Percentiles rank a stretch among this genome's conserved stretches.
Conservation (phyloP, 2,888 invertebrate genomes). For the Volucella bombylans region DNA sequence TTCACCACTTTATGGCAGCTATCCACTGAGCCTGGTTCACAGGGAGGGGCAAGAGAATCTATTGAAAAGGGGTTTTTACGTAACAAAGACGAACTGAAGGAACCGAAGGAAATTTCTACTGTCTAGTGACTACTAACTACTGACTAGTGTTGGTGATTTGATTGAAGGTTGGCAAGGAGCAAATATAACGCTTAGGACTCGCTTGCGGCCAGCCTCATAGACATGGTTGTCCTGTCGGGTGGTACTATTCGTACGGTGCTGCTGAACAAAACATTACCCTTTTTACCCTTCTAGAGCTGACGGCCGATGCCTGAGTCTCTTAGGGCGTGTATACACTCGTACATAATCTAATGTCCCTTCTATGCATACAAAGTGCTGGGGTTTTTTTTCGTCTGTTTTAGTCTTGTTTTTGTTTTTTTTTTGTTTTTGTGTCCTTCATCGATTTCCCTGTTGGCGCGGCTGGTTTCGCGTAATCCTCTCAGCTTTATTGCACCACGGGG, state of each 20-base stretch:
- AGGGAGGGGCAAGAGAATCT: too few relatives aligned
- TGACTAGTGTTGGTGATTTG: slow-evolving; percentile 51
- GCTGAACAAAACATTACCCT: slow-evolving; percentile 42
- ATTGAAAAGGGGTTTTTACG: too few relatives aligned
- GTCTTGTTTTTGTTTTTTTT: not conserved
- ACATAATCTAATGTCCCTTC: too few relatives aligned
- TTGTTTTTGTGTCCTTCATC: not conserved
- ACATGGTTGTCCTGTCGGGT: slow-evolving; percentile 37
- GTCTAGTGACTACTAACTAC: not conserved
- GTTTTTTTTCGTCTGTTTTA: not conserved
- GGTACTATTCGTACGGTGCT: not conserved
- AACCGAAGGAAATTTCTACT: too few relatives aligned
- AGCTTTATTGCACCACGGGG: slow-evolving; percentile 39
- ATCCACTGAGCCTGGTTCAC: not conserved
- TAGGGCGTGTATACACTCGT: too few relatives aligned
- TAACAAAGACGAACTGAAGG: too few relatives aligned
- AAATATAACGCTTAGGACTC: slow-evolving; percentile 46
- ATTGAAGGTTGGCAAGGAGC: slow-evolving; percentile 42
- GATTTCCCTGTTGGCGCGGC: not conserved
- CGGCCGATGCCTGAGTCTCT: not conserved
- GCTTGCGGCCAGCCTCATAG: slow-evolving; percentile 43
- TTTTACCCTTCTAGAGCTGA: slow-evolving; percentile 30
- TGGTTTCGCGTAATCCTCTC: slow-evolving; percentile 51
- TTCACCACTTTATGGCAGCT: slow-evolving; percentile 49
- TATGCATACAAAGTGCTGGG: too few relatives aligned